Percentiles rank a stretch among this genome's conserved stretches.
These are phyloP conservation scores for Corythucha ciliata DNA, from an alignment of 2,888 invertebrate genomes.

Conservation along the genomic window DNA sequence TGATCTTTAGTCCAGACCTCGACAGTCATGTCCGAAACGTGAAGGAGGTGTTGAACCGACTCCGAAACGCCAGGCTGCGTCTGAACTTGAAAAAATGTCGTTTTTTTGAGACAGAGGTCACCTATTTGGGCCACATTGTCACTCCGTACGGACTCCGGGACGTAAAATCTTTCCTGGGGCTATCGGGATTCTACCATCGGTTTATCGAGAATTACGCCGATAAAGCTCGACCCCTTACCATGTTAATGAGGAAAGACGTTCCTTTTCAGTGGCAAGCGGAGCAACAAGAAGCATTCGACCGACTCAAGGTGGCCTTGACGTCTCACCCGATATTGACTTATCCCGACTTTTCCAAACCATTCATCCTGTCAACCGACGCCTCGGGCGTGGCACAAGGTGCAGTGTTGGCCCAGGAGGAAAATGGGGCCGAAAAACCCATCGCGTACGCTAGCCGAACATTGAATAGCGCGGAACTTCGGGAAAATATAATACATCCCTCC, in stretches of 20 bases:
- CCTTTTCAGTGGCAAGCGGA: not conserved
- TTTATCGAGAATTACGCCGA: constrained; percentile 7
- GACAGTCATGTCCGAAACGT: not conserved
- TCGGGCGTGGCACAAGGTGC: constrained; percentile 1
- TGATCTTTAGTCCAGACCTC: constrained; percentile 11
- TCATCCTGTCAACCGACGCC: not conserved
- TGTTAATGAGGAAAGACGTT: constrained; percentile 1
- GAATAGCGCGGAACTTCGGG: not conserved
- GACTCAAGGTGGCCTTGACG: constrained; percentile 6
- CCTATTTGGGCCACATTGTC: constrained; percentile 8
- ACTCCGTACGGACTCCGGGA: not conserved
- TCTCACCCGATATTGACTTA: not conserved
- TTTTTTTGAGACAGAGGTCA: not conserved
- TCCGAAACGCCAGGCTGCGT: not conserved
- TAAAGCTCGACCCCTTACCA: constrained; percentile 2
- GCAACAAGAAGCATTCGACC: constrained; percentile 4
- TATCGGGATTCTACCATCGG: constrained; percentile 3
- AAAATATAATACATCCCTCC: too few relatives aligned
- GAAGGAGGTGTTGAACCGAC: not conserved
- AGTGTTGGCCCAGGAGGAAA: not conserved
- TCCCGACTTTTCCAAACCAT: constrained; percentile 5
- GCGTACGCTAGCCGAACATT: constrained; percentile 7
- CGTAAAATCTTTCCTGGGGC: constrained; percentile 5
- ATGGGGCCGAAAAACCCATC: not conserved
- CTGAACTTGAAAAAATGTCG: constrained; percentile 7